Evolutionary conservation across 2,113 vertebrate genomes (phyloP).

Genomic region (Rhizomys pruinosus): DNA sequence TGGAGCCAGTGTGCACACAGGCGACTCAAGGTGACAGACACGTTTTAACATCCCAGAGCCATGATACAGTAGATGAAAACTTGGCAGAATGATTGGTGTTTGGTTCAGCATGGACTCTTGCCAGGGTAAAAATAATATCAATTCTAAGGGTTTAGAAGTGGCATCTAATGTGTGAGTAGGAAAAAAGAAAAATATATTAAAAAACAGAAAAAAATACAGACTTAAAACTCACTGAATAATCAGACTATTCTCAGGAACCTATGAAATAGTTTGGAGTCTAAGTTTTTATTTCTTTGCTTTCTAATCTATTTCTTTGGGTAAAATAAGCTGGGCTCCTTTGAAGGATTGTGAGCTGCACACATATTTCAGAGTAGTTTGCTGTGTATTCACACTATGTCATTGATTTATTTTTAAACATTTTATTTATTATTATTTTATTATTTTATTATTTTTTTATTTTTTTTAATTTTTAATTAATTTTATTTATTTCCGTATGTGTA

Average conservation of each 20-base stretch:
- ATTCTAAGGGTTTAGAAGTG: background rate
- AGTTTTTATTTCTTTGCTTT: background rate
- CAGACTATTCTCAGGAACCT: background rate
- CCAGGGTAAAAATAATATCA: background rate
- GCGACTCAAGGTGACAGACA: constrained; percentile 77
- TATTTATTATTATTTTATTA: too few relatives aligned
- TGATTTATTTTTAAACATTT: too few relatives aligned
- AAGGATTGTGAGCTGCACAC: background rate
- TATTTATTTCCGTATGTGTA: too few relatives aligned
- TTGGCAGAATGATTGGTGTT: background rate
- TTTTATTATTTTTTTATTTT: too few relatives aligned
- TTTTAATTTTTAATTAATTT: too few relatives aligned
- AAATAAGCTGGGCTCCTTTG: background rate
- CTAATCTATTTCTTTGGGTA: background rate
- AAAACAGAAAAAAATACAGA: background rate
- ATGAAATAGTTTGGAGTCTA: background rate
- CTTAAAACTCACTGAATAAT: background rate
- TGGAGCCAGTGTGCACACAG: constrained; percentile 6
- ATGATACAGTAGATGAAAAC: background rate
- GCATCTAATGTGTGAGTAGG: background rate
- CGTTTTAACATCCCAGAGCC: background rate
- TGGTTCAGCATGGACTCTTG: background rate
- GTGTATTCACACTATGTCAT: background rate
- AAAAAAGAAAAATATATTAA: background rate
- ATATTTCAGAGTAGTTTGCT: background rate